phyloP scores from a whole-genome alignment of 2,113 vertebrate species.

The Tamias sibiricus region DNA sequence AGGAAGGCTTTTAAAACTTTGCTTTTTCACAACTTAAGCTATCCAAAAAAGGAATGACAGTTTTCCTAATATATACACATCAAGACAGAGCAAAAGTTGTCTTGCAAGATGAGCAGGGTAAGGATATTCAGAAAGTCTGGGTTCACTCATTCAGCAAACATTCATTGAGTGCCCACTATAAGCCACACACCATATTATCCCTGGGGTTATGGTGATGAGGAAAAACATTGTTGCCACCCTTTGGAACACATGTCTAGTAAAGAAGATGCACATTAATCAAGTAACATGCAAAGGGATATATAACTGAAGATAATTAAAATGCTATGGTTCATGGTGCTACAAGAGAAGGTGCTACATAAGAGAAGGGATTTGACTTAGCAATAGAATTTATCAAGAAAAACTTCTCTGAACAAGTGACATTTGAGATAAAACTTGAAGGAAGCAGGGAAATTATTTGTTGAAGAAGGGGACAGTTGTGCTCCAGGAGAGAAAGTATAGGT shows the following conservation, averaged over 20 bases:
- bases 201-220: background rate
- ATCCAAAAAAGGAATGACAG: background rate
- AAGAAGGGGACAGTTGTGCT: background rate
- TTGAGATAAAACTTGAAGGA: background rate
- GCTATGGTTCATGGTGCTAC: background rate
- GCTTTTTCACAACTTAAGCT: background rate
- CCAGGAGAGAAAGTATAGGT: background rate
- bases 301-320: background rate
- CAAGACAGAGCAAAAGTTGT: background rate
- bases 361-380: background rate
- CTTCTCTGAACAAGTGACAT: background rate
- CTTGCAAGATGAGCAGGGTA: background rate
- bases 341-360: background rate
- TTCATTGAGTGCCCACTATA: background rate
- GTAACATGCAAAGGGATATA: background rate
- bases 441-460: background rate
- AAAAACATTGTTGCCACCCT: background rate
- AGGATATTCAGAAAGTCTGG: background rate
- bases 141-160: slow-evolving; percentile 7
- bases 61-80: background rate
- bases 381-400: background rate
- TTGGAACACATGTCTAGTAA: background rate
- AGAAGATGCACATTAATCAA: background rate
- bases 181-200: background rate
- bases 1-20: background rate